These are phyloP conservation scores for Drosophila barbarae DNA, from an alignment of 2,888 invertebrate species.

Conservation along the genomic window DNA sequence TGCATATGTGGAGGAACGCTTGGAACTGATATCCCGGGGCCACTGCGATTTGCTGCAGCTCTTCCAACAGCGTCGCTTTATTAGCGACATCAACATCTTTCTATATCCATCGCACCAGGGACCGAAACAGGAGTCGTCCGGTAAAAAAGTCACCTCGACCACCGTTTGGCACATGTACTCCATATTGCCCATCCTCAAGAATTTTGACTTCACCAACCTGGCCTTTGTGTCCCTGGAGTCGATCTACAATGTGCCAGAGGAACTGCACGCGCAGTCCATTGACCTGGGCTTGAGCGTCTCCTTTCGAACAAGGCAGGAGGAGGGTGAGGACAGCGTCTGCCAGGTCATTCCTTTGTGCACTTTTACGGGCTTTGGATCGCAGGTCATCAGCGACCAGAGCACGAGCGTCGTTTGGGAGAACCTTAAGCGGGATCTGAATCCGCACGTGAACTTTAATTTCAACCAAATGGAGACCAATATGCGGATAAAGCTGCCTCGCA, in stretches of 20 bases:
- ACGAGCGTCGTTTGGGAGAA: constrained; percentile 58
- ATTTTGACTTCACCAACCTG: constrained; percentile 59
- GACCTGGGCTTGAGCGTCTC: constrained; percentile 52
- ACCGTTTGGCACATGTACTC: constrained; percentile 73
- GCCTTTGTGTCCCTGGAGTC: constrained; percentile 68
- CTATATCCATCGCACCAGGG: constrained; percentile 51
- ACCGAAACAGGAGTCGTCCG: constrained; percentile 1
- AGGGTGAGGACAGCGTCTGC: background rate
- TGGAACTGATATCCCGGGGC: constrained; percentile 58
- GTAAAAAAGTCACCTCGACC: constrained; percentile 42
- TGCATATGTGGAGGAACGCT: constrained; percentile 35
- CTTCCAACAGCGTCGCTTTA: constrained; percentile 59
- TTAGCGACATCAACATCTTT: constrained; percentile 42
- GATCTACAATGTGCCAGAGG: constrained; percentile 59
- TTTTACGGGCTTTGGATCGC: constrained; percentile 51
- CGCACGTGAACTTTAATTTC: constrained; percentile 19
- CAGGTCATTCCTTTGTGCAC: constrained; percentile 55
- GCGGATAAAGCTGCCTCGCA: constrained; percentile 42
- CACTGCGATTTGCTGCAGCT: constrained; percentile 61
- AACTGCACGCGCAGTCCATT: constrained; percentile 32
- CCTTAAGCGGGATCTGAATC: constrained; percentile 54
- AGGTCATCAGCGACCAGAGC: constrained; percentile 50
- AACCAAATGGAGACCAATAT: constrained; percentile 53
- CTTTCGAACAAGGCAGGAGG: constrained; percentile 47
- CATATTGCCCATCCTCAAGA: constrained; percentile 67